phyloP scores from a whole-genome alignment of 2,113 vertebrate genomes.

The Tetrao urogallus region DNA sequence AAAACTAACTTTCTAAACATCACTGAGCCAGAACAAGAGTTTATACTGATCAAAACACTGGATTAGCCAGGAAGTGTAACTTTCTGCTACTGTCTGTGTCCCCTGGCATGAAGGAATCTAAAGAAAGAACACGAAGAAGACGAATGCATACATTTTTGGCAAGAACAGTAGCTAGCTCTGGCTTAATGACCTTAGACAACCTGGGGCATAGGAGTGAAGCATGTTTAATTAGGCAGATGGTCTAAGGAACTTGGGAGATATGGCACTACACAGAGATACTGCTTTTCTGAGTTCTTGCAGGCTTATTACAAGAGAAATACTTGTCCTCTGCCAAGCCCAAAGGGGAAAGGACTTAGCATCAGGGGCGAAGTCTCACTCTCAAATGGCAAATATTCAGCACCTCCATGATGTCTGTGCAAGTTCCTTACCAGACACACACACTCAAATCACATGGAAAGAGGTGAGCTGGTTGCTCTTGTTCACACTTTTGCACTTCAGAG shows the following conservation, averaged over 20 bases:
- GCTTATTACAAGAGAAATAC: neutral
- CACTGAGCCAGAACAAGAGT: slow-evolving; percentile 7
- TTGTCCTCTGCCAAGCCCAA: slow-evolving; percentile 12
- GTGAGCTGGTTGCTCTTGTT: neutral
- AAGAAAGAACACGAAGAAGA: slow-evolving; percentile 9
- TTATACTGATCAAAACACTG: slow-evolving; percentile 7
- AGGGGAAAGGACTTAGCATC: slow-evolving; percentile 4
- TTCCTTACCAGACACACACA: neutral
- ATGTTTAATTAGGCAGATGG: slow-evolving; percentile 45
- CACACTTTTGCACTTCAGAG: neutral
- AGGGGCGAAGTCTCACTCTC: slow-evolving; percentile 28
- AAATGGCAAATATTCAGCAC: slow-evolving; percentile 10
- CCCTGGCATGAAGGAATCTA: slow-evolving; percentile 15
- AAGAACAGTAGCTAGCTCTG: slow-evolving; percentile 9
- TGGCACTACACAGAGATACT: neutral
- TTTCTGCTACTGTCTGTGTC: slow-evolving; percentile 30
- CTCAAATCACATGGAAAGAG: neutral
- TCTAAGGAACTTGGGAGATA: slow-evolving; percentile 12
- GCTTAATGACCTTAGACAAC: slow-evolving; percentile 52
- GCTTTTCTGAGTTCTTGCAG: slow-evolving; percentile 10
- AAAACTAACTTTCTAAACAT: neutral
- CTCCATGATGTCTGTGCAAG: neutral
- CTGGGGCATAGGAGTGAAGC: slow-evolving; percentile 49
- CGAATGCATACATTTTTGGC: slow-evolving; percentile 26
- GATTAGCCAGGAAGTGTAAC: slow-evolving; percentile 24